These are phyloP conservation scores for Ageneiosus marmoratus DNA, from an alignment of 2,113 vertebrate genomes.

Conservation along the genomic window DNA sequence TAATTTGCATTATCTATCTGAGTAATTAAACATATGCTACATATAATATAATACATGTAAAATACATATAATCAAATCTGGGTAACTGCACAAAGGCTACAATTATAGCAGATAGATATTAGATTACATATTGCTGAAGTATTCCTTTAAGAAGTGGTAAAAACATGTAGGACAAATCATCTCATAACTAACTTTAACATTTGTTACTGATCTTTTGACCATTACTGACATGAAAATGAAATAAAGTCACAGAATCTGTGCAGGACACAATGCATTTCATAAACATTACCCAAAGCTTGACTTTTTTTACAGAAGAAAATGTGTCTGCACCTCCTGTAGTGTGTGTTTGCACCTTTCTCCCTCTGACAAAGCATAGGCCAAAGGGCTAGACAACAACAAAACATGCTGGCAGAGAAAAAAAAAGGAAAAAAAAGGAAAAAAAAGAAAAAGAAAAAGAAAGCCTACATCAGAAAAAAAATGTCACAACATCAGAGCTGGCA, in stretches of 20 bases:
- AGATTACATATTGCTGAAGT: too few relatives aligned
- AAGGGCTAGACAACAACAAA: constrained; percentile 79
- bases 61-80: too few relatives aligned
- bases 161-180: too few relatives aligned
- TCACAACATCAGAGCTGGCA: constrained; percentile 88
- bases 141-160: too few relatives aligned
- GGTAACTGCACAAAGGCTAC: too few relatives aligned
- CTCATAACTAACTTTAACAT: too few relatives aligned
- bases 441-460: constrained; percentile 77
- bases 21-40: too few relatives aligned
- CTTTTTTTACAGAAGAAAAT: background rate
- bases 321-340: constrained; percentile 62
- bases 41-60: too few relatives aligned
- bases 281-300: background rate
- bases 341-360: constrained; percentile 73
- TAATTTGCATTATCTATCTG: too few relatives aligned
- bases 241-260: background rate
- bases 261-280: background rate
- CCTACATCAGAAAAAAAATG: constrained; percentile 84
- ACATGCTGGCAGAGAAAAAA: constrained; percentile 55
- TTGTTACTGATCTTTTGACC: too few relatives aligned
- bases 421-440: too few relatives aligned
- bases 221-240: background rate
- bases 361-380: constrained; percentile 83
- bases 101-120: too few relatives aligned